Conservation (phyloP, 2,888 invertebrate species). For the Diaperis boleti region DNA sequence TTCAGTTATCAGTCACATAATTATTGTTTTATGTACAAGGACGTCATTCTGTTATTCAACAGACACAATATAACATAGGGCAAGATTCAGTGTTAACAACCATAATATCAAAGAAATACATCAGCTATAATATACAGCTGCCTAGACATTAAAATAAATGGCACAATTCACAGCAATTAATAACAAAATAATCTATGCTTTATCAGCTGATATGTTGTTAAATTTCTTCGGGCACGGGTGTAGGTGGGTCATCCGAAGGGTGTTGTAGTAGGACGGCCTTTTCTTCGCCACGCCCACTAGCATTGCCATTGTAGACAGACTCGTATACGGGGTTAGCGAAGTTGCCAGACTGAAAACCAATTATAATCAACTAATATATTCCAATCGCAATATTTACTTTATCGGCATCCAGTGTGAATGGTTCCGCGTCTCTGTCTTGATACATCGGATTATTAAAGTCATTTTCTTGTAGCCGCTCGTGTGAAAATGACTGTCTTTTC, state of each 20-base stretch:
- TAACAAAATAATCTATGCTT: slow-evolving; percentile 41
- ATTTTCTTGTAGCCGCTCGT: slow-evolving; percentile 85
- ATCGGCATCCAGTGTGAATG: slow-evolving; percentile 71
- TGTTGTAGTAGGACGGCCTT: slow-evolving; percentile 70
- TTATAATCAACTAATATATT: too few species aligned
- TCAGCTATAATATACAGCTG: slow-evolving; percentile 45
- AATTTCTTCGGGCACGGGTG: slow-evolving; percentile 59
- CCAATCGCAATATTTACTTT: slow-evolving; percentile 66
- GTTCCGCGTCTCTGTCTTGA: slow-evolving; percentile 77
- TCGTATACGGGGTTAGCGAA: slow-evolving; percentile 91
- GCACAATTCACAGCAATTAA: slow-evolving; percentile 66
- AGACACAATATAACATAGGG: slow-evolving; percentile 33
- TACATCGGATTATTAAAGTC: slow-evolving; percentile 90
- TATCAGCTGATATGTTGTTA: slow-evolving; percentile 57
- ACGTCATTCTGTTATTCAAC: slow-evolving; percentile 45
- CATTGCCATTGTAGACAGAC: slow-evolving; percentile 75
- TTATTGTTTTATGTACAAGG: slow-evolving; percentile 53
- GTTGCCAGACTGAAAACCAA: slow-evolving; percentile 71
- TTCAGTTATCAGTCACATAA: slow-evolving; percentile 51
- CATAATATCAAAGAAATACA: slow-evolving; percentile 31
- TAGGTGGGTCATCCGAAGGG: slow-evolving; percentile 66
- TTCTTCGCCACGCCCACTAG: slow-evolving; percentile 67
- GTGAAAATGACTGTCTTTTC: slow-evolving; percentile 73
- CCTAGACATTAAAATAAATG: slow-evolving; percentile 56
- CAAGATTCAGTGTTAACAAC: slow-evolving; percentile 41